Evolutionary conservation across 2,797 vertebrate genomes (phyloP).

Genomic region (Pseudopleuronectes americanus): DNA sequence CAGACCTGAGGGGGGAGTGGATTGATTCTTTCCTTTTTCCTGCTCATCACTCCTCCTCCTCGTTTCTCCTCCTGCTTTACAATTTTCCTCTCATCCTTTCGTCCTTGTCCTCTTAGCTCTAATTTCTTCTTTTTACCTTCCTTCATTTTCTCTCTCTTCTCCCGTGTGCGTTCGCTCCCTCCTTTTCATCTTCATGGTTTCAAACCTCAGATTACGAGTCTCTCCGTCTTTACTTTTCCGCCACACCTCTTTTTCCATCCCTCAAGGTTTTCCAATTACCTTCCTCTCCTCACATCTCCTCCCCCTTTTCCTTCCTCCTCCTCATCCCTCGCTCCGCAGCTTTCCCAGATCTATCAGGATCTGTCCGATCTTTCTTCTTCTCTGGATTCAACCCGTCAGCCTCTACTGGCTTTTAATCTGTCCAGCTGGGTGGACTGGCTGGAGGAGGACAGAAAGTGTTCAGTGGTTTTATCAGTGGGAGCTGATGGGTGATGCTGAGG

Average conservation of each 20-base stretch:
- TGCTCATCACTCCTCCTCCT: too few species aligned
- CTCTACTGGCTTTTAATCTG: slow-evolving; percentile 57
- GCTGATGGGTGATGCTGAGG: slow-evolving; percentile 6
- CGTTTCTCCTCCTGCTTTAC: too few species aligned
- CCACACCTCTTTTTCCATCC: background rate
- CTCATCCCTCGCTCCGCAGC: slow-evolving; percentile 3
- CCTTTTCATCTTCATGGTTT: too few species aligned
- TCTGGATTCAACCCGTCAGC: slow-evolving; percentile 44
- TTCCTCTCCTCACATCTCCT: background rate
- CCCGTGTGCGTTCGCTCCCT: too few species aligned
- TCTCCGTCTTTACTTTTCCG: background rate
- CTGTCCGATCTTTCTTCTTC: slow-evolving; percentile 39
- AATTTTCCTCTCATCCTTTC: too few species aligned
- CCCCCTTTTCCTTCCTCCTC: background rate
- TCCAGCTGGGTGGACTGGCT: background rate
- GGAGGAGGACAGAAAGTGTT: background rate
- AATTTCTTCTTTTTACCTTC: too few species aligned
- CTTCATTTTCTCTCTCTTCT: too few species aligned
- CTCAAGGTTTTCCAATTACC: slow-evolving; percentile 81
- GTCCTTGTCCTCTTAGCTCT: too few species aligned
- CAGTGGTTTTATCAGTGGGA: slow-evolving; percentile 25
- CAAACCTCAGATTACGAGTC: too few species aligned
- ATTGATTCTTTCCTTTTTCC: too few species aligned
- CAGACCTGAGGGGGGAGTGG: too few species aligned
- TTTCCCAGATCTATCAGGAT: slow-evolving; percentile 30